Conservation (phyloP, 2,888 invertebrate species). For the Hirudinaria manillensis region DNA sequence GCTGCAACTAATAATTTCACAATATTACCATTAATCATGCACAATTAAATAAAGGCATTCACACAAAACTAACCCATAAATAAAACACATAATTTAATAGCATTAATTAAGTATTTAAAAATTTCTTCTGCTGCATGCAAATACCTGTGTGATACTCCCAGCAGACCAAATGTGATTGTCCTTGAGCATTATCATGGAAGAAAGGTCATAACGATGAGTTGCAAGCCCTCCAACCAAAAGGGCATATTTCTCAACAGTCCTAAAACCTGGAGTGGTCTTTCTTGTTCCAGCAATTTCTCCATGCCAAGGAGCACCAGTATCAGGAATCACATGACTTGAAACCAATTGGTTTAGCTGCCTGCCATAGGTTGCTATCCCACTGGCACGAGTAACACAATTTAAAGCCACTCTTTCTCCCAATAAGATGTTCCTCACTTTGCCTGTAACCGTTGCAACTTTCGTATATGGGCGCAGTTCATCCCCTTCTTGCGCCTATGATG, state of each 20-base stretch:
- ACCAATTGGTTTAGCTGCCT: constrained; percentile 42
- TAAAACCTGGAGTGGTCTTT: constrained; percentile 57
- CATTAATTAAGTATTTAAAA: too few relatives aligned
- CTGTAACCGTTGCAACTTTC: constrained; percentile 49
- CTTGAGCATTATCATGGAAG: constrained; percentile 56
- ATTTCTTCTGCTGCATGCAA: neutral
- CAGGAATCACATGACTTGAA: neutral
- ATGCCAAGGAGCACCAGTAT: constrained; percentile 45
- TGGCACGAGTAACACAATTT: constrained; percentile 53
- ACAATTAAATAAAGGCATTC: too few relatives aligned
- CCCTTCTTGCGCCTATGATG: constrained; percentile 45
- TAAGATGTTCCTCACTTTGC: constrained; percentile 51
- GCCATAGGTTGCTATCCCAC: constrained; percentile 54
- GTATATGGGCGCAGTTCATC: constrained; percentile 41
- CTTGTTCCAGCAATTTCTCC: constrained; percentile 55
- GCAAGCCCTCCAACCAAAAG: constrained; percentile 53
- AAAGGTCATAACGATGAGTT: constrained; percentile 54
- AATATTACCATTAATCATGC: too few relatives aligned
- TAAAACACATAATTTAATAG: too few relatives aligned
- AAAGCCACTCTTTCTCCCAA: constrained; percentile 54
- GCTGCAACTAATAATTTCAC: too few relatives aligned
- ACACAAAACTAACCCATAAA: too few relatives aligned
- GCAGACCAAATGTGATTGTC: constrained; percentile 56
- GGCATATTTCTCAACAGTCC: constrained; percentile 56
- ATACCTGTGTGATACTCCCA: constrained; percentile 52